phyloP scores from a whole-genome alignment of 1,140 invertebrate genomes.

The Acromyrmex charruanus region DNA sequence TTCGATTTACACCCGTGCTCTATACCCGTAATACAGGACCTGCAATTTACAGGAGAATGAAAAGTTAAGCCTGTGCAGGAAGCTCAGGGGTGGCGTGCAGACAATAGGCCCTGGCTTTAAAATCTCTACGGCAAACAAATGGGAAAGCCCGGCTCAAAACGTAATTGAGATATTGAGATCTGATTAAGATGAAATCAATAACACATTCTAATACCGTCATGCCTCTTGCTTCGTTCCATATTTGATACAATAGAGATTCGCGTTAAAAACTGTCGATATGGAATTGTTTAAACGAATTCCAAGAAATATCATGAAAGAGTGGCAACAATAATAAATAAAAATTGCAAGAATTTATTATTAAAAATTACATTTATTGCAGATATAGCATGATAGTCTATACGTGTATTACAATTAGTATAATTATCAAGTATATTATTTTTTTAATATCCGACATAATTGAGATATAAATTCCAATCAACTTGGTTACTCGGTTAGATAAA shows the following conservation, averaged over 20 bases:
- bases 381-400: not conserved
- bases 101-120: constrained; percentile 84
- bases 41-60: constrained; percentile 86
- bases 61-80: constrained; percentile 83
- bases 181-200: constrained; percentile 86
- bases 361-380: not conserved
- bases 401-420: not conserved
- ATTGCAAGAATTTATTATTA: not conserved
- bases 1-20: constrained; percentile 84
- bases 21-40: constrained; percentile 81
- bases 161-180: constrained; percentile 86
- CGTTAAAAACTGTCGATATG: not conserved
- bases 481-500: not conserved
- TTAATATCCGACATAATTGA: not conserved
- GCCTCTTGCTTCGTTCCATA: constrained; percentile 69
- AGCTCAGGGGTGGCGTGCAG: constrained; percentile 82
- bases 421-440: not conserved
- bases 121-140: constrained; percentile 85
- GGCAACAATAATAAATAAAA: not conserved
- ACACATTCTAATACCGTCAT: constrained; percentile 67
- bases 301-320: not conserved
- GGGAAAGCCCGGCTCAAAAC: constrained; percentile 82
- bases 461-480: not conserved
- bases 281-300: not conserved
- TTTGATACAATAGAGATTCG: constrained; percentile 41